These are phyloP conservation scores for Lasius fuliginosus DNA, from an alignment of 2,888 invertebrate species.

Conservation along the genomic window DNA sequence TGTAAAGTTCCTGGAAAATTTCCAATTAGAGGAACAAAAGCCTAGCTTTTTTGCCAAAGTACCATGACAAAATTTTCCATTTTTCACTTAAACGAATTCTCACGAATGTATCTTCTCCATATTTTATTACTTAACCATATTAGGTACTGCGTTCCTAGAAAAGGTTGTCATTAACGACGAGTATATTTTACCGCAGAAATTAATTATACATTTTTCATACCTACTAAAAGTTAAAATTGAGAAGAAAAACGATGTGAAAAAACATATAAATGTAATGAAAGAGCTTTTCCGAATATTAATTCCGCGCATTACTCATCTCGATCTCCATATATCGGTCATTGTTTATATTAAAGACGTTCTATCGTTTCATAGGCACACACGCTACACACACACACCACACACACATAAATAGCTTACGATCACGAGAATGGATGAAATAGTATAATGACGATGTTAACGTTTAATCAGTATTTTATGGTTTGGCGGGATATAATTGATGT, in stretches of 20 bases:
- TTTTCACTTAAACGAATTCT: slow-evolving; percentile 7
- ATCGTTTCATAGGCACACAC: neutral
- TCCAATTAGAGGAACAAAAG: slow-evolving; percentile 52
- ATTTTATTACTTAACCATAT: slow-evolving; percentile 22
- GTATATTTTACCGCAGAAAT: neutral
- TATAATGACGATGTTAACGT: slow-evolving; percentile 4
- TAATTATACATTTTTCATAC: neutral
- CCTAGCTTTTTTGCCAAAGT: neutral
- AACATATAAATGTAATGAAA: slow-evolving; percentile 6
- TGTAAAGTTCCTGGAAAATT: slow-evolving; percentile 26
- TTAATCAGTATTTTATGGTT: slow-evolving; percentile 36
- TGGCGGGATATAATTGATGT: slow-evolving; percentile 42
- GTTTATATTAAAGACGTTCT: slow-evolving; percentile 1
- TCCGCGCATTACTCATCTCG: neutral
- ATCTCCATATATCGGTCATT: slow-evolving; percentile 1
- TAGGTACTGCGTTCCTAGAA: neutral
- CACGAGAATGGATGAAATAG: slow-evolving; percentile 11
- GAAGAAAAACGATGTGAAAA: neutral
- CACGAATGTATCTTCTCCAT: neutral
- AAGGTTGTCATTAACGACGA: neutral
- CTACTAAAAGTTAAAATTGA: neutral
- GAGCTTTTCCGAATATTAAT: neutral
- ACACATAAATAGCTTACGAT: neutral
- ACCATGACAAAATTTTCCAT: slow-evolving; percentile 5
- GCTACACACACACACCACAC: neutral